These are phyloP conservation scores for Cyclura pinguis DNA, from an alignment of 2,797 vertebrate species.

Conservation along the genomic window DNA sequence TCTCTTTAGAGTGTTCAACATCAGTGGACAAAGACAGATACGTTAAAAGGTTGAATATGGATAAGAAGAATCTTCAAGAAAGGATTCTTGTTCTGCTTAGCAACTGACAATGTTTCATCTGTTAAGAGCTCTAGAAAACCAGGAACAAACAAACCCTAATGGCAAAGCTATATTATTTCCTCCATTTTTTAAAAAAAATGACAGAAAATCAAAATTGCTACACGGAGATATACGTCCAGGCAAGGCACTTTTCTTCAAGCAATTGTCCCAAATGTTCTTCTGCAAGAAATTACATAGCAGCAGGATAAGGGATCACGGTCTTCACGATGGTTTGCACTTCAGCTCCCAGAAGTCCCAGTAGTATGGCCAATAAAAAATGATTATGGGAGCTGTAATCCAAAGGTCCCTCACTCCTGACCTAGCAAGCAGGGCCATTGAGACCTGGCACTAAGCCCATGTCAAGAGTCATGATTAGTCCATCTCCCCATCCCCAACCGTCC, in stretches of 20 bases:
- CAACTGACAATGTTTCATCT: background rate
- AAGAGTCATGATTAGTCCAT: too few relatives aligned
- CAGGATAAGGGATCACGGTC: background rate
- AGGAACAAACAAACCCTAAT: conserved; percentile 35
- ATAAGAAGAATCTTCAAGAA: background rate
- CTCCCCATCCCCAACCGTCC: too few relatives aligned
- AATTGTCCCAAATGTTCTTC: background rate
- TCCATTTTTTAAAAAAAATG: background rate
- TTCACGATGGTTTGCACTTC: background rate
- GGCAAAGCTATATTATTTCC: background rate
- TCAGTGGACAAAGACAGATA: conserved; percentile 25
- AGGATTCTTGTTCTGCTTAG: background rate
- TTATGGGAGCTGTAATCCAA: background rate
- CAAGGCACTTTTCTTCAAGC: background rate
- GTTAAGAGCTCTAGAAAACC: background rate
- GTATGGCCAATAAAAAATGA: background rate
- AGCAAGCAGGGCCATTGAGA: too few relatives aligned
- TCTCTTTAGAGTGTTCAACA: conserved; percentile 29
- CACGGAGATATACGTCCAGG: background rate
- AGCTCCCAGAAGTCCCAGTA: background rate
- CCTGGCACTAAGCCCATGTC: too few relatives aligned
- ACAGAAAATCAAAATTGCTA: background rate
- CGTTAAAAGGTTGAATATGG: background rate
- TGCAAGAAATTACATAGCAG: background rate
- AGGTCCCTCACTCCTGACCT: background rate